These are phyloP conservation scores for Drosophila parvula DNA, from an alignment of 1,140 invertebrate species.

Conservation along the genomic window DNA sequence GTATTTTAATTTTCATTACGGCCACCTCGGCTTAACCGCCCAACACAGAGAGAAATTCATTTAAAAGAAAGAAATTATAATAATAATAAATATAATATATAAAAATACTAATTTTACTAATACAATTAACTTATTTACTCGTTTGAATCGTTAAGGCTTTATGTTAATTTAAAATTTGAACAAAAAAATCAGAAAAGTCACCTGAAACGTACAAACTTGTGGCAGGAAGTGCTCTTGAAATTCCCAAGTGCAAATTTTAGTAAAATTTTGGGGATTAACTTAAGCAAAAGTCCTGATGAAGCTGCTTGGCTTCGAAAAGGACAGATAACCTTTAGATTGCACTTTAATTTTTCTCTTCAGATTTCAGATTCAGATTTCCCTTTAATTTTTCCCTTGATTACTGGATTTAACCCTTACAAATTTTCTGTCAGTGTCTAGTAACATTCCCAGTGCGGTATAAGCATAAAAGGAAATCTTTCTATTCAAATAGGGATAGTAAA, in stretches of 20 bases:
- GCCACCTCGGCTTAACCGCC: slow-evolving; percentile 46
- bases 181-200: too few species aligned
- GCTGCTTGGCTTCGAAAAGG: too few species aligned
- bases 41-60: slow-evolving; percentile 7
- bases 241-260: not conserved
- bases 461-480: not conserved
- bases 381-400: not conserved
- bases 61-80: not conserved
- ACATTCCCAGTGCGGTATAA: too few species aligned
- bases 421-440: too few species aligned
- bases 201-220: too few species aligned
- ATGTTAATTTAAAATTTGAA: not conserved
- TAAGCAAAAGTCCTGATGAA: too few species aligned
- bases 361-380: too few species aligned
- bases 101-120: not conserved
- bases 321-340: too few species aligned
- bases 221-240: not conserved
- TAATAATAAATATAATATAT: not conserved
- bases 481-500: not conserved
- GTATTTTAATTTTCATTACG: slow-evolving; percentile 83
- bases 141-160: not conserved
- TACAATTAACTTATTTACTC: not conserved
- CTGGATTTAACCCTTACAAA: not conserved
- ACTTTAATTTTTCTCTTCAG: not conserved
- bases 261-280: too few species aligned